phyloP scores from a whole-genome alignment of 2,888 invertebrate species.

The Dione vanillae region DNA sequence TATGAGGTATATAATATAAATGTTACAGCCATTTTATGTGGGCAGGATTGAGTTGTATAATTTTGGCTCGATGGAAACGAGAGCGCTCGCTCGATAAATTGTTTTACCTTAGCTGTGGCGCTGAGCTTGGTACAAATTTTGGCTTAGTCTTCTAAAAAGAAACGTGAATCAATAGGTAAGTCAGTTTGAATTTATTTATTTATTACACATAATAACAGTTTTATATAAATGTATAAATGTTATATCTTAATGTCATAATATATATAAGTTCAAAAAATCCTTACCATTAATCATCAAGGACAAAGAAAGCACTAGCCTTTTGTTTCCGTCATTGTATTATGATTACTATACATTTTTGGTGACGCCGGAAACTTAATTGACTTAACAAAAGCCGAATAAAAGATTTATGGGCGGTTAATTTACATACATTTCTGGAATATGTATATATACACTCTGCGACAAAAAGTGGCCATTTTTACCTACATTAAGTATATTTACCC shows the following conservation, averaged over 20 bases:
- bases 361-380: conserved; percentile 19
- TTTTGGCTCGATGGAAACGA: conserved; percentile 16
- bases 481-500: no score
- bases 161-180: neutral
- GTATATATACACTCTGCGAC: no score
- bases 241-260: neutral
- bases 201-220: neutral
- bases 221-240: neutral
- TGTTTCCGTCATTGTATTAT: conserved; percentile 11
- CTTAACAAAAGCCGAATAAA: conserved; percentile 10
- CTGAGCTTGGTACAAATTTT: neutral
- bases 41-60: conserved; percentile 21
- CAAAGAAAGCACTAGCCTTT: conserved; percentile 9
- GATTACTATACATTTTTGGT: conserved; percentile 20
- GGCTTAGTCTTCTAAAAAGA: neutral
- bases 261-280: neutral
- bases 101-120: neutral
- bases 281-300: conserved; percentile 13
- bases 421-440: neutral
- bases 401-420: conserved; percentile 2
- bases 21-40: conserved; percentile 21
- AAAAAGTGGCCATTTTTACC: no score
- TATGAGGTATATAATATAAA: conserved; percentile 20
- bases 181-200: neutral
- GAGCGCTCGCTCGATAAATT: conserved; percentile 20